Conservation (phyloP, 2,113 vertebrate genomes). For the Panthera tigris region DNA sequence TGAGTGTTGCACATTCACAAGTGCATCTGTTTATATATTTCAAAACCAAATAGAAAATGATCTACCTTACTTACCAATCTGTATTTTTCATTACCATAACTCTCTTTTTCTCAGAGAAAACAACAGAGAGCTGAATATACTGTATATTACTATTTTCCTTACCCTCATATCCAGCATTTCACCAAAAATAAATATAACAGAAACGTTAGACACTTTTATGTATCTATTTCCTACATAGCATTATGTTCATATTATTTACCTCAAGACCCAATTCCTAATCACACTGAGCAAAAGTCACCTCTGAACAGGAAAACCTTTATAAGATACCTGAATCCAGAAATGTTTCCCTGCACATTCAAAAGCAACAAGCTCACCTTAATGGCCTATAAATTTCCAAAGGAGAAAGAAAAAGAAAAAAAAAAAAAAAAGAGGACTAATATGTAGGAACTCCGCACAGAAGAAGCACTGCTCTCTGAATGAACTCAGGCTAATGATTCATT, state of each 20-base stretch:
- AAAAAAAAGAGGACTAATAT: neutral
- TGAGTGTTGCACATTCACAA: neutral
- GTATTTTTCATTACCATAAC: neutral
- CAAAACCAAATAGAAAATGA: neutral
- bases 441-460: neutral
- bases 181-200: neutral
- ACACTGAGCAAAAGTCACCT: neutral
- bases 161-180: neutral
- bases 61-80: neutral
- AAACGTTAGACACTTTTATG: neutral
- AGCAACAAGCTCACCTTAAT: neutral
- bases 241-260: neutral
- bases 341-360: neutral
- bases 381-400: neutral
- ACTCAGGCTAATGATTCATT: conserved; percentile 51
- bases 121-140: neutral
- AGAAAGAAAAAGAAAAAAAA: neutral
- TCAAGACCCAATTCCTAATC: neutral
- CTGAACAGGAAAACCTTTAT: neutral
- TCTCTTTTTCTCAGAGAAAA: neutral
- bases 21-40: neutral
- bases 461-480: conserved; percentile 16
- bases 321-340: neutral
- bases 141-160: neutral
- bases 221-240: neutral